Evolutionary conservation across 1,140 invertebrate species (phyloP).

Genomic region (Drosophila kohkoa): DNA sequence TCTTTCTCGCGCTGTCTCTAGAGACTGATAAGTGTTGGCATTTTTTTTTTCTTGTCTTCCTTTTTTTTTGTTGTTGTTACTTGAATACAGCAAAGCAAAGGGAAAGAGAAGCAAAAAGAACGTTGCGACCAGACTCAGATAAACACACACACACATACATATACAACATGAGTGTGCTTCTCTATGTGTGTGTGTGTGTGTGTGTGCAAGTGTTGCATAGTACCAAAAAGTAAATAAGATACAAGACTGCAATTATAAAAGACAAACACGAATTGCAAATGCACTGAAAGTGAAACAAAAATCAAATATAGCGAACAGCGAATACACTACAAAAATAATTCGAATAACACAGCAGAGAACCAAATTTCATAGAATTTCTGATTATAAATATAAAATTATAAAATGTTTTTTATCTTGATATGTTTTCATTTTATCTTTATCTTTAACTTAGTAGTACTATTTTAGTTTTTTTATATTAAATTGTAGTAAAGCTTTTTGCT

Average conservation of each 20-base stretch:
- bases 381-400: too few species aligned
- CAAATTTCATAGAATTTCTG: too few species aligned
- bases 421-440: too few species aligned
- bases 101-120: not conserved
- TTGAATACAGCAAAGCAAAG: constrained; percentile 8
- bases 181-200: constrained; percentile 7
- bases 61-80: not conserved
- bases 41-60: constrained; percentile 22
- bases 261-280: constrained; percentile 31
- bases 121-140: constrained; percentile 14
- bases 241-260: constrained; percentile 36
- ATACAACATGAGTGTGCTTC: not conserved
- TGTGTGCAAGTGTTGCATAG: constrained; percentile 19
- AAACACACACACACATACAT: constrained; percentile 15
- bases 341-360: too few species aligned
- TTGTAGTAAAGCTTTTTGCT: too few species aligned
- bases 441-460: too few species aligned
- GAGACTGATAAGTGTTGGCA: constrained; percentile 70
- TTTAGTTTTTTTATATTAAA: too few species aligned
- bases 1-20: not conserved
- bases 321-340: constrained; percentile 5
- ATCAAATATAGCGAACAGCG: not conserved
- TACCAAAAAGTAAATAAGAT: constrained; percentile 34
- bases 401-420: too few species aligned
- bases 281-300: not conserved